Base-by-base conservation (phyloP, 2,888 invertebrate genomes). In the Cataglyphis altisquamis region DNA sequence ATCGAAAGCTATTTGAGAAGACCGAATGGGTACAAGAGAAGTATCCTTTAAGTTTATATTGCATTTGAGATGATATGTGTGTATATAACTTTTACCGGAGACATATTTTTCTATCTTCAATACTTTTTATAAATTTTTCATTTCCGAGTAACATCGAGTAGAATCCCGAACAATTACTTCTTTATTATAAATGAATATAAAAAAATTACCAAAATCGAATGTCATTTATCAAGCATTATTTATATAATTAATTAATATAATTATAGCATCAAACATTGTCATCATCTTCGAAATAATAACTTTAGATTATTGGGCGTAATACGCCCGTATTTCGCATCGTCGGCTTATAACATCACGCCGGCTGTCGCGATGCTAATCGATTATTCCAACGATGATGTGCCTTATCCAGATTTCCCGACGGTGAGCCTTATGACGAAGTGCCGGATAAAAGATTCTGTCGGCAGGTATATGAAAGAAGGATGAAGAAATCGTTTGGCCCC, bases 401-500 rank as follows among this genome's bases (percentile, higher is more conserved):
- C 75, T 62, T 80, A 68, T 66, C 57, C 66, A 57, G 48, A 73
- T 66, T 67, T 70, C 55, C 68, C 67, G 77, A 25, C 57, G 45
- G 62, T 48, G 82, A 81, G 83, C 52, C 70, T 66, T 80, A 84
- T 75, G 89, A 85, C 85, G 89, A 86, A 87, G 74, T 66, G 73
- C 82, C 84, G 87, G 77, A 84, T 84, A 85, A 88, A 81, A 70
- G 84, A 85, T 83, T 86, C 83, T 72, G 29, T 84, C 85, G 77
- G 74, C 80, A 62, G 70, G 80, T 81, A 72, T 77, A 82, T 83
- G 90, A 83, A 85, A 85, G 88, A 87, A 83, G 88, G 82, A 90
- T 89, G 89, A 90, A 89, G 88, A 90, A 90, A 89, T 90, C 89
- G 88, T 89, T 52, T 85, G 86, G 80, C 84, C 57, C 67, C 83